Base-by-base conservation (phyloP, 2,113 vertebrate species). In the Rhineura floridana region DNA sequence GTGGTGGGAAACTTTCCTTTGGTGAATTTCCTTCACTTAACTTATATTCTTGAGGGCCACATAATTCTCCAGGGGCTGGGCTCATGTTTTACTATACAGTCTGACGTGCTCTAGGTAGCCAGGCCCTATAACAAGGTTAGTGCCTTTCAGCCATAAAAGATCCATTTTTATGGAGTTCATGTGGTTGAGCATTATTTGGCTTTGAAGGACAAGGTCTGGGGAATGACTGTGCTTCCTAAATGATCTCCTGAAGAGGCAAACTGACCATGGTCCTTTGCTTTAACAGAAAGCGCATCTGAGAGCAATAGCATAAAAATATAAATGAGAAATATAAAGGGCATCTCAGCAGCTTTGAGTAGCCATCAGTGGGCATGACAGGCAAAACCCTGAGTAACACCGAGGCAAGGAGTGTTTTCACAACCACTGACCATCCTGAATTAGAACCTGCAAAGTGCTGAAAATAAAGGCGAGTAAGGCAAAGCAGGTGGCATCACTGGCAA, bases 401-500 rank as follows among this genome's bases (percentile, higher is more conserved):
- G 2, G 65, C 11, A 33, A 11, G 30, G 67, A 30, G 67, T 69
- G 28, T 15, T 77, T 46, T 13, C 44, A 30, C 3, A 36, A 9
- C 9, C 17, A 5, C 33, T 7, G 39, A 1, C 70, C 39, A 28
- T n/a, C 9, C 33, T 33, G 30, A 17, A n/a, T 0, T 7, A 36
- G 2, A 72, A 3, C 36, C 12, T 39, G 70, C 39, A 17, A 42
- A 36, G 13, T 6, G 1, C 7, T 15, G 70, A 13, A 17, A 39
- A 73, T 23, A 36, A n/a, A 42, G 19, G 6, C 36, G 5, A 19
- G 70, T 2, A 21, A 7, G 39, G 4, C 36, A 23, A 76, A 4
- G 15, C 19, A 2, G 5, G 9, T 15, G 6, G 21, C 30, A 0
- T 44, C 3, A 2, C 3, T 15, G 4, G 62, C 36, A 69, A n/a